phyloP scores from a whole-genome alignment of 1,140 invertebrate genomes.

The Microplitis mediator region DNA sequence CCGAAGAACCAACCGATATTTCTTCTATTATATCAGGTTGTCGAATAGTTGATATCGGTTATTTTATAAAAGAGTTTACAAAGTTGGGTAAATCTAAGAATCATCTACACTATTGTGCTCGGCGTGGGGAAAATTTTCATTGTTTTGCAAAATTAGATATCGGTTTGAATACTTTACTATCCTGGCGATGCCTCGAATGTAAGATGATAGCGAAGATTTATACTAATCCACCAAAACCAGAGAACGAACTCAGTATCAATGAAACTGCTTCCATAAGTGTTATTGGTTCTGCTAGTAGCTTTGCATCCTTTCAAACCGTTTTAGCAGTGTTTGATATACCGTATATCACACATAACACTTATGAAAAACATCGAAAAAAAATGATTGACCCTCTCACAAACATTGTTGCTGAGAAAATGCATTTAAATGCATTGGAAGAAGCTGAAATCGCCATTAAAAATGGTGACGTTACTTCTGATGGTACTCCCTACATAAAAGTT shows the following conservation, averaged over 20 bases:
- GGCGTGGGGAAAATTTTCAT: not conserved
- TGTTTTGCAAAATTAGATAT: slow-evolving; percentile 4
- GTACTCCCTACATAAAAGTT: slow-evolving; percentile 47
- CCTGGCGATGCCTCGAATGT: slow-evolving; percentile 24
- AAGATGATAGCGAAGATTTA: not conserved
- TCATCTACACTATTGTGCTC: not conserved
- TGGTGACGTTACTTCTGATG: slow-evolving; percentile 42
- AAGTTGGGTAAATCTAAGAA: not conserved
- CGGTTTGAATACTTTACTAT: slow-evolving; percentile 13
- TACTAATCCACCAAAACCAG: not conserved
- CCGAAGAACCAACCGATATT: not conserved
- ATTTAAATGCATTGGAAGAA: slow-evolving; percentile 37
- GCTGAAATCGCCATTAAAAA: slow-evolving; percentile 36
- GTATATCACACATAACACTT: slow-evolving; percentile 31
- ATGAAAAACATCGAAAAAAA: slow-evolving; percentile 22
- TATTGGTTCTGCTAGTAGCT: slow-evolving; percentile 18
- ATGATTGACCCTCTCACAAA: slow-evolving; percentile 27
- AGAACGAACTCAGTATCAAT: slow-evolving; percentile 17
- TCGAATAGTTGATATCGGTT: slow-evolving; percentile 25
- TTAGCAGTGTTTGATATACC: slow-evolving; percentile 30
- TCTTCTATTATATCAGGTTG: slow-evolving; percentile 1
- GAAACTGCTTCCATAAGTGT: slow-evolving; percentile 23
- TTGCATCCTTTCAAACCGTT: slow-evolving; percentile 13
- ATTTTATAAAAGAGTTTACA: slow-evolving; percentile 20
- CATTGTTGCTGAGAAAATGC: slow-evolving; percentile 17